These are phyloP conservation scores for Leptinotarsa juncta DNA, from an alignment of 2,888 invertebrate genomes.

Conservation along the genomic window DNA sequence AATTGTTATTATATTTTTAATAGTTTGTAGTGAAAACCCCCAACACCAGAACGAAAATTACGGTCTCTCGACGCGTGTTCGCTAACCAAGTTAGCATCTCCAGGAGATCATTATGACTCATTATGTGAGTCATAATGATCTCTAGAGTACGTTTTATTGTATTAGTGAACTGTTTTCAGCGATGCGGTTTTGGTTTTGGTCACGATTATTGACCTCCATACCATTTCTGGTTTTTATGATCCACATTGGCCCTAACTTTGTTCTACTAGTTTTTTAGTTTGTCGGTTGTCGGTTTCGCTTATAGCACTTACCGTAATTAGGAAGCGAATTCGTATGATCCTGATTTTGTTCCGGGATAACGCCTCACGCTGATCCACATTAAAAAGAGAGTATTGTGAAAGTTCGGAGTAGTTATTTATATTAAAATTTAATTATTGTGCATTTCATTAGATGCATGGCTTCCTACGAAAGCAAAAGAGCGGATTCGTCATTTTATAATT, in stretches of 20 bases:
- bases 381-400: constrained; percentile 46
- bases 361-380: constrained; percentile 38
- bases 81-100: too few relatives aligned
- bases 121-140: too few relatives aligned
- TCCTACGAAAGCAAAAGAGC: constrained; percentile 29
- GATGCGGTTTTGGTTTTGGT: too few relatives aligned
- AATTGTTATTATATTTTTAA: too few relatives aligned
- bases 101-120: too few relatives aligned
- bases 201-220: too few relatives aligned
- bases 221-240: neutral
- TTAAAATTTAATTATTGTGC: constrained; percentile 45
- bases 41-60: too few relatives aligned
- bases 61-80: too few relatives aligned
- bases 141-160: too few relatives aligned
- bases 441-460: constrained; percentile 38
- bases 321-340: constrained; percentile 35
- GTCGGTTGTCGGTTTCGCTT: neutral
- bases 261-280: neutral
- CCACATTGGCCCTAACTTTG: neutral
- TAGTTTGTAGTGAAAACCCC: too few relatives aligned
- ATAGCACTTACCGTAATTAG: constrained; percentile 25
- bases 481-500: constrained; percentile 37
- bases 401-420: constrained; percentile 47
- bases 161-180: too few relatives aligned
- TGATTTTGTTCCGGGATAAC: constrained; percentile 43